These are phyloP conservation scores for Micronisus gabar DNA, from an alignment of 2,113 vertebrate genomes.

Conservation along the genomic window DNA sequence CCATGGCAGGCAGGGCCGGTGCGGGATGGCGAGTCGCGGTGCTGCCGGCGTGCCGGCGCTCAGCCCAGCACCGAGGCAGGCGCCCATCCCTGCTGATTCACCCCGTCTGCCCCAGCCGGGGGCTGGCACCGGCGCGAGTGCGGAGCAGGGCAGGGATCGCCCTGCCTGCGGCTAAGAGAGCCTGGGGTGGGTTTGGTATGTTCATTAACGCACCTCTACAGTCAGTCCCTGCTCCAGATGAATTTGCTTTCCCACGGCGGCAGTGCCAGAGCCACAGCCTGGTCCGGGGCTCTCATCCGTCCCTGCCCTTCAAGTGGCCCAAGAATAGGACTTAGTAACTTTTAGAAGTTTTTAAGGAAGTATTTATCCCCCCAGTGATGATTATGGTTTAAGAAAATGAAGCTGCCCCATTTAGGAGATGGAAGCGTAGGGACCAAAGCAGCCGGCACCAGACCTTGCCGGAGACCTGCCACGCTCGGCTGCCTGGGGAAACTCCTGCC, in stretches of 20 bases:
- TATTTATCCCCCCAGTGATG: neutral
- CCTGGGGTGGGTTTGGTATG: neutral
- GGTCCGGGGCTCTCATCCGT: neutral
- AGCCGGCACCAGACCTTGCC: neutral
- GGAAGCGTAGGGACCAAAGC: neutral
- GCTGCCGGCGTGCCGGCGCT: no score
- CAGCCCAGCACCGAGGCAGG: neutral
- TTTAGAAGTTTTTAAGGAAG: neutral
- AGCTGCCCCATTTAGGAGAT: neutral
- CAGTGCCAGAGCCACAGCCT: neutral
- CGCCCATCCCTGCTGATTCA: neutral
- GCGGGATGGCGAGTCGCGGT: accelerated
- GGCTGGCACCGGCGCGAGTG: accelerated
- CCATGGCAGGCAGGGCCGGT: neutral
- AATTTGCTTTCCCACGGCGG: accelerated
- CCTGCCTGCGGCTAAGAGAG: no score
- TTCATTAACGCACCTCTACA: accelerated
- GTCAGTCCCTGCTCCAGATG: neutral
- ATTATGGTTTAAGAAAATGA: neutral
- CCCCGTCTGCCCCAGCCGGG: neutral
- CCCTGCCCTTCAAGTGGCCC: accelerated
- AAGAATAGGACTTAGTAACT: neutral
- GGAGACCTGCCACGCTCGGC: accelerated
- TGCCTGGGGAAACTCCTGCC: neutral
- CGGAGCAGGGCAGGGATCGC: neutral